Conservation (phyloP, 2,113 vertebrate genomes). For the Aphyosemion australe region DNA sequence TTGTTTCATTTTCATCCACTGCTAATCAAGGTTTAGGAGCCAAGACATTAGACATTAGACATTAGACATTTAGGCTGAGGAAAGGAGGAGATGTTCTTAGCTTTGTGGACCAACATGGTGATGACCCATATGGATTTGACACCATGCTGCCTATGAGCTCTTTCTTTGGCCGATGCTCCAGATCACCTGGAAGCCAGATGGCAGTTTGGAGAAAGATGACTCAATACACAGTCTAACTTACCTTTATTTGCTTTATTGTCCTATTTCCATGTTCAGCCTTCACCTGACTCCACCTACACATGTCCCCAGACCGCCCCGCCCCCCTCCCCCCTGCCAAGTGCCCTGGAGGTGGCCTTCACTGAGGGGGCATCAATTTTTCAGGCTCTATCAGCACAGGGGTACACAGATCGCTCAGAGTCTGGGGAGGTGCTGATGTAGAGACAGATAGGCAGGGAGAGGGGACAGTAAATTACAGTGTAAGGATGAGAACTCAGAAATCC, state of each 20-base stretch:
- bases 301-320: slow-evolving; percentile 1
- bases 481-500: not conserved
- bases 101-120: not conserved
- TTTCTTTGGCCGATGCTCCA: slow-evolving; percentile 23
- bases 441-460: slow-evolving; percentile 25
- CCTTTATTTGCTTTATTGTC: slow-evolving; percentile 21
- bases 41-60: no score
- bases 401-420: slow-evolving; percentile 27
- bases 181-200: slow-evolving; percentile 52
- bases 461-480: slow-evolving; percentile 27
- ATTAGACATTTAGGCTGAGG: no score
- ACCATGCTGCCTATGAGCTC: not conserved
- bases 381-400: slow-evolving; percentile 32
- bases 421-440: slow-evolving; percentile 50
- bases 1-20: not conserved
- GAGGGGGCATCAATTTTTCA: slow-evolving; percentile 72
- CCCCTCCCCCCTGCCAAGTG: slow-evolving; percentile 35
- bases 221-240: slow-evolving; percentile 13
- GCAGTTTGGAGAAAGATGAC: slow-evolving; percentile 19
- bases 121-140: not conserved
- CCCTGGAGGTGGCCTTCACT: slow-evolving; percentile 47
- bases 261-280: slow-evolving; percentile 30
- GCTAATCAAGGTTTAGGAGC: not conserved
- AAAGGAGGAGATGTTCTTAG: no score
- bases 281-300: slow-evolving; percentile 10